phyloP scores from a whole-genome alignment of 2,888 invertebrate species.

The Thymelicus lineola region DNA sequence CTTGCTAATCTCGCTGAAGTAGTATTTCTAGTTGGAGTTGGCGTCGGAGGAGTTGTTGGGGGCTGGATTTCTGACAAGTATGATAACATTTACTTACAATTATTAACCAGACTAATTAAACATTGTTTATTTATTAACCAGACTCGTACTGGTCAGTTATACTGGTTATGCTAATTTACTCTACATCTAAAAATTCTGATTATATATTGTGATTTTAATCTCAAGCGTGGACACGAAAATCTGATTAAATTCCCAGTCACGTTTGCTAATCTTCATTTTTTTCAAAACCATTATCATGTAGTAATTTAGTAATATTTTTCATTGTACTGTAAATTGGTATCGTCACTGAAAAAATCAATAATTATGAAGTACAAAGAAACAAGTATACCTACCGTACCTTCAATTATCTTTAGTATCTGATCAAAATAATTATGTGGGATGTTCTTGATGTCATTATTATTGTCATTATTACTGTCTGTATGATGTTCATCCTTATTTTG shows the following conservation, averaged over 20 bases:
- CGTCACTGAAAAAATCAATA: neutral
- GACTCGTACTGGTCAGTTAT: neutral
- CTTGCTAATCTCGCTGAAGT: constrained; percentile 90
- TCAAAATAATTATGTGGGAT: neutral
- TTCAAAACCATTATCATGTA: too few relatives aligned
- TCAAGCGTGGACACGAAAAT: too few relatives aligned
- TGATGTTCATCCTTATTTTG: too few relatives aligned
- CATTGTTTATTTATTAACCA: neutral
- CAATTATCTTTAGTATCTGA: neutral
- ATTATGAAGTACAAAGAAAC: neutral
- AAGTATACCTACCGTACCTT: neutral
- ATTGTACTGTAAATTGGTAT: neutral
- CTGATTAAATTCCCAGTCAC: too few relatives aligned
- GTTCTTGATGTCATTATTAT: neutral
- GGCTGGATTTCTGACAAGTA: constrained; percentile 91
- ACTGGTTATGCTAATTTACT: too few relatives aligned
- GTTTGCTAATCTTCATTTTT: too few relatives aligned
- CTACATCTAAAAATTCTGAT: too few relatives aligned
- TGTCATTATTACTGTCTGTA: too few relatives aligned
- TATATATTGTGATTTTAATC: too few relatives aligned
- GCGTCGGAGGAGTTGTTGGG: constrained; percentile 91
- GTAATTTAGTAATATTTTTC: too few relatives aligned
- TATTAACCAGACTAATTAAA: neutral
- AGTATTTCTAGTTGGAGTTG: constrained; percentile 91
- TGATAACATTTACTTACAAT: constrained; percentile 8